Conservation (phyloP, 2,888 invertebrate species). For the Camponotus fellah region DNA sequence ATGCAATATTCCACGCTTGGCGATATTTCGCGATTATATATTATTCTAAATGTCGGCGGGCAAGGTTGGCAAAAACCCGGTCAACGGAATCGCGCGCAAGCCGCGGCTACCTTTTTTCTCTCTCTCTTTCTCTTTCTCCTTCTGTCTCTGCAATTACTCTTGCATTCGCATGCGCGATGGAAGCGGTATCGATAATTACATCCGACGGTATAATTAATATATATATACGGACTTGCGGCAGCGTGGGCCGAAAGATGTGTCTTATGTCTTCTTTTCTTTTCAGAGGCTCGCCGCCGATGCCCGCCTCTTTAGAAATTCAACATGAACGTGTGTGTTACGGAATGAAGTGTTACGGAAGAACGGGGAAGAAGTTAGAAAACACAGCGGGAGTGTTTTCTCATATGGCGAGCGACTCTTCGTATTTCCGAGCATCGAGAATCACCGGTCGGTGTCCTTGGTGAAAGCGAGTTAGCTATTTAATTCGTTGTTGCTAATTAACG, state of each 20-base stretch:
- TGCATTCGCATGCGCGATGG: slow-evolving; percentile 33
- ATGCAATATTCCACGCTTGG: background rate
- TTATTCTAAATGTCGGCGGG: background rate
- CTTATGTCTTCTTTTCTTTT: slow-evolving; percentile 44
- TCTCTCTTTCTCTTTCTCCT: background rate
- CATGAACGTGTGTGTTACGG: slow-evolving; percentile 30
- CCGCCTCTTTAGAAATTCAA: slow-evolving; percentile 57
- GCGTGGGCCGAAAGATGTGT: slow-evolving; percentile 38
- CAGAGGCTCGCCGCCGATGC: slow-evolving; percentile 10
- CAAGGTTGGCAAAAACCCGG: slow-evolving; percentile 30
- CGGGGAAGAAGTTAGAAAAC: slow-evolving; percentile 48
- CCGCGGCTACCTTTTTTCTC: background rate
- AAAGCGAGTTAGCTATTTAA: slow-evolving; percentile 67
- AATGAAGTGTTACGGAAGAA: slow-evolving; percentile 49
- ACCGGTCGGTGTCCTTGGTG: slow-evolving; percentile 60
- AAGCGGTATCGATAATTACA: slow-evolving; percentile 59
- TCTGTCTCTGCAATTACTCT: slow-evolving; percentile 22
- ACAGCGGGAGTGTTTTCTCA: slow-evolving; percentile 35
- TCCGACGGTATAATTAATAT: slow-evolving; percentile 54
- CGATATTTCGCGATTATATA: background rate
- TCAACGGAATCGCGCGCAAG: slow-evolving; percentile 14
- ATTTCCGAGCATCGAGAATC: slow-evolving; percentile 55
- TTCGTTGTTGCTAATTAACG: slow-evolving; percentile 56
- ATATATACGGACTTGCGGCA: background rate
- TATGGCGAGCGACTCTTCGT: background rate